phyloP scores from a whole-genome alignment of 2,113 vertebrate genomes.

The Ploceus nigricollis region DNA sequence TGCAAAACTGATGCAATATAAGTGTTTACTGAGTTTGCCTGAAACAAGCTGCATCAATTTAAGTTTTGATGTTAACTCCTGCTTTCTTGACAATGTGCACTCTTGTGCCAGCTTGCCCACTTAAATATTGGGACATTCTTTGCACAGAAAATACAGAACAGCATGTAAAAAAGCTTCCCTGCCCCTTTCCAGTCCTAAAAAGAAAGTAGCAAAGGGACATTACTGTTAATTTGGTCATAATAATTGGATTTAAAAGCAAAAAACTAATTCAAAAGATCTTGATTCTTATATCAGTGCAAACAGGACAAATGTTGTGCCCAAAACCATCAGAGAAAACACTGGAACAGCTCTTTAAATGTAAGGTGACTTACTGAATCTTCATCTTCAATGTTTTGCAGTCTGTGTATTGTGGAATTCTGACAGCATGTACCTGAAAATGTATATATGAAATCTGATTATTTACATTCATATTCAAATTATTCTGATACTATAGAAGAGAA shows the following conservation, averaged over 20 bases:
- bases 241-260: not conserved
- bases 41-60: not conserved
- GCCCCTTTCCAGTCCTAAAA: not conserved
- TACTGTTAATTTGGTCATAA: not conserved
- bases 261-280: not conserved
- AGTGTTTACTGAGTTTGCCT: slow-evolving; percentile 30
- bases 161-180: not conserved
- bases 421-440: not conserved
- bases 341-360: not conserved
- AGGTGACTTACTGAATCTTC: not conserved
- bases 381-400: not conserved
- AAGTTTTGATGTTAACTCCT: not conserved
- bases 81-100: not conserved
- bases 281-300: not conserved
- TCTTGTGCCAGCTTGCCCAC: not conserved
- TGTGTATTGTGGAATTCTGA: not conserved
- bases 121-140: not conserved
- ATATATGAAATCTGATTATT: not conserved
- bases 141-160: not conserved
- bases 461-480: not conserved
- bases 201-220: not conserved
- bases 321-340: not conserved
- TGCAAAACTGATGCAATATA: not conserved
- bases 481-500: not conserved
- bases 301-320: not conserved